Base-by-base conservation (phyloP, 1,140 invertebrate genomes). In the Ips nitidus region DNA sequence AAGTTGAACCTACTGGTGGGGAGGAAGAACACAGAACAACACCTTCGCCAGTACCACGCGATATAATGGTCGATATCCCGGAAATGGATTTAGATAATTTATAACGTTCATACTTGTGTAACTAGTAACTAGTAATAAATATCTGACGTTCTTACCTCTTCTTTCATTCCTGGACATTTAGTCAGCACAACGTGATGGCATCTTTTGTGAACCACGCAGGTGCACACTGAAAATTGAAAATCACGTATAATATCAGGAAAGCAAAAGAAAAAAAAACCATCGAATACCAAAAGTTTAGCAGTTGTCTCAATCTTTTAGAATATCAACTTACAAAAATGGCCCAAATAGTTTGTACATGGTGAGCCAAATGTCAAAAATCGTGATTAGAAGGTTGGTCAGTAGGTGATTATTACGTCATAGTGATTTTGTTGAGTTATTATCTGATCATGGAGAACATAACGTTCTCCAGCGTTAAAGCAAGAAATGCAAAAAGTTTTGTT, bases 141-240 rank as follows among this genome's bases (percentile, higher is more conserved):
- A 22, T 22, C 22, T 22, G 22, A 22, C 22, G 22, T 22, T 22
- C 70, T 82, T 84, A 91, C 91, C 86, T 93, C 91, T 77, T 95
- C 93, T 82, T 94, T 95, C 87, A 95, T 95, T 70, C 95, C 94
- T 55, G 96, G 96, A 86, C 95, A 98, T 84, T 94, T 95, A 72
- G 94, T 97, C 73, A 97, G 92, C 62, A 98, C 94, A 59, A 90
- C 90, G 74, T 91, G 89, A 83, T 99, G 96, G 82, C 97, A 99
- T 81, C 95, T 86, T 82, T 99, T 98, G 85, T 98, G 96, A 74
- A 98, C 95, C 75, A 98, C 96, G 83, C 94, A 97, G 45, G 96
- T 98, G 83, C 97, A 99, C 76, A 98, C 96, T 94, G 84, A 75
- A 90, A 85, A 75, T 7, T 67, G 71, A 77, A 56, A 7, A 56